Percentiles rank a stretch among this genome's conserved stretches.
phyloP scores from a whole-genome alignment of 2,113 vertebrate genomes.

The Upupa epops region DNA sequence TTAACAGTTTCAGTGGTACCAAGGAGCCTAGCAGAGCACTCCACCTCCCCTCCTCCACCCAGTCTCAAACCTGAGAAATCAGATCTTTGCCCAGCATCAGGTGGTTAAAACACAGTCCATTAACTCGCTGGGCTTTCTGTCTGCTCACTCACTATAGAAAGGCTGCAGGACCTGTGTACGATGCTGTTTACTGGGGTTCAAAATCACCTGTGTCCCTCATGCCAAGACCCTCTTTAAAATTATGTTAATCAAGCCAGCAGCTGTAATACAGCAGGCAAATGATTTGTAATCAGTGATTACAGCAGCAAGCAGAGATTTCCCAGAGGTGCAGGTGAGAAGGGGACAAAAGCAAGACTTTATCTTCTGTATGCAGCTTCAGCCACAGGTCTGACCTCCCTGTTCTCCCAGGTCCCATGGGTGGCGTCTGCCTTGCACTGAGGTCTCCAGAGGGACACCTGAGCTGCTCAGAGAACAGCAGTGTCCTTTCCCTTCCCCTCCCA shows the following conservation, averaged over 20 bases:
- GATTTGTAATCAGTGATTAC: conserved; percentile 33
- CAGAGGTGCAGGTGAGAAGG: not conserved
- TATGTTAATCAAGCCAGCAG: conserved; percentile 53
- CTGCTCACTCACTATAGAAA: not conserved
- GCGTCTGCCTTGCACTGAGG: rapidly evolving
- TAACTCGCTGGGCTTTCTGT: conserved; percentile 3
- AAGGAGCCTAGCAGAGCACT: not conserved
- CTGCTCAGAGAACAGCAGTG: not conserved
- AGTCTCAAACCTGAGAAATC: not conserved
- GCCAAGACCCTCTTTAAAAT: conserved; percentile 41
- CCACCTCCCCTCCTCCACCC: conserved; percentile 8
- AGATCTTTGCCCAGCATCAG: conserved; percentile 56
- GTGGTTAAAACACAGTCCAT: conserved; percentile 46
- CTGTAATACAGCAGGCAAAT: conserved; percentile 50
- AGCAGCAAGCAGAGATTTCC: not conserved
- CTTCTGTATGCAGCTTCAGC: not conserved
- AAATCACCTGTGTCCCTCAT: conserved; percentile 31
- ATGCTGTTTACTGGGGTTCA: conserved; percentile 34
- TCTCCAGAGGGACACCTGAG: not conserved
- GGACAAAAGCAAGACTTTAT: not conserved
- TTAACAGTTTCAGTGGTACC: not conserved
- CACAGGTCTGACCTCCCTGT: not conserved
- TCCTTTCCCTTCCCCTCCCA: not conserved
- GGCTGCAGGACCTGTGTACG: not conserved
- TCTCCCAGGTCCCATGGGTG: not conserved